A percentile compares a stretch with the other conserved stretches of the same genome.
Conservation (phyloP, 2,888 invertebrate genomes). For the Ochropleura leucogaster region DNA sequence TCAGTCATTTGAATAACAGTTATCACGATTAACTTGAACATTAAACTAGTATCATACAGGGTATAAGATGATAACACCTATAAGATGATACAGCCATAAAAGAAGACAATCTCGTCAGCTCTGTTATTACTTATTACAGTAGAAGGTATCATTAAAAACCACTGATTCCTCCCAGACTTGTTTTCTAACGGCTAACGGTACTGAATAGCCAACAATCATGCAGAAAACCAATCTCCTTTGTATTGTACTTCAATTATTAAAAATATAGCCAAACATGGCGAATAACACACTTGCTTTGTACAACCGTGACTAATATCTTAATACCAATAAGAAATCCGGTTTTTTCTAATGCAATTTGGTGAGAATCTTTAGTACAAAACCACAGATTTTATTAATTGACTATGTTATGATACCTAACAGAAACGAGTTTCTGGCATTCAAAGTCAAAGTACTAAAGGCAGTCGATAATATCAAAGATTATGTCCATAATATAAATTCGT, state of each 20-base stretch:
- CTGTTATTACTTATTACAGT: constrained; percentile 33
- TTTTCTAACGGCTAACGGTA: constrained; percentile 51
- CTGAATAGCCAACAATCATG: constrained; percentile 21
- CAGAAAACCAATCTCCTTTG: constrained; percentile 28
- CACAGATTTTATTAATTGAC: constrained; percentile 48
- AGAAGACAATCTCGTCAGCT: constrained; percentile 7
- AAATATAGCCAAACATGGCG: neutral
- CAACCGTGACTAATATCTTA: constrained; percentile 18
- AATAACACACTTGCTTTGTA: constrained; percentile 12
- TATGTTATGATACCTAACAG: constrained; percentile 33
- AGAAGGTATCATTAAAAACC: constrained; percentile 43
- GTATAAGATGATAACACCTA: neutral
- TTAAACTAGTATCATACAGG: neutral
- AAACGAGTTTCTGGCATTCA: constrained; percentile 44
- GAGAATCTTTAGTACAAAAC: constrained; percentile 43
- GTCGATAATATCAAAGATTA: neutral
- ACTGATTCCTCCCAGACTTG: constrained; percentile 18
- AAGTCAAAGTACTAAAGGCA: constrained; percentile 26
- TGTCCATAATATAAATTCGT: constrained; percentile 2
- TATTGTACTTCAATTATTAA: constrained; percentile 9
- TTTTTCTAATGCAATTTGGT: constrained; percentile 51
- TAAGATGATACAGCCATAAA: constrained; percentile 21
- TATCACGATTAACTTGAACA: constrained; percentile 6
- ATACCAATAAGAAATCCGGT: constrained; percentile 54
- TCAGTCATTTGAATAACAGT: constrained; percentile 2